Percentiles rank a stretch among this genome's conserved stretches.
phyloP scores from a whole-genome alignment of 2,797 vertebrate species.

The Hyperoplus lanceolatus region DNA sequence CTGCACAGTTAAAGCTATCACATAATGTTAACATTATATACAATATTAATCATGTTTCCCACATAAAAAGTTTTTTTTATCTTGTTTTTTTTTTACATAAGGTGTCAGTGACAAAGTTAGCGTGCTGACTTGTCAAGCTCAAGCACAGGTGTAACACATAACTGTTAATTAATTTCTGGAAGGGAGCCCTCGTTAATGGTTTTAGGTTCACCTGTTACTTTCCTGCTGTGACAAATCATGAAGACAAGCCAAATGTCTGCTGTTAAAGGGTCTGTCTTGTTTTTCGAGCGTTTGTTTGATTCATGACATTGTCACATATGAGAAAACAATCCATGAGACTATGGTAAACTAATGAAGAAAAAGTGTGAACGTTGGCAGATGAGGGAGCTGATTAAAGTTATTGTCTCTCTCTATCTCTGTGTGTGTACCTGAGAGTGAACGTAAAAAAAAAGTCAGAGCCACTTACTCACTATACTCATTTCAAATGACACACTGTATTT shows the following conservation, averaged over 20 bases:
- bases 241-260: neutral
- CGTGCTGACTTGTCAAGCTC: too few relatives aligned
- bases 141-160: neutral
- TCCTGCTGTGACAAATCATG: neutral
- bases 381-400: neutral
- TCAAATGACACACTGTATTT: neutral
- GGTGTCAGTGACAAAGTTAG: neutral
- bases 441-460: neutral
- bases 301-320: neutral
- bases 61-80: neutral
- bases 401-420: neutral
- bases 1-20: neutral
- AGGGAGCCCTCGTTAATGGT: neutral
- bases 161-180: neutral
- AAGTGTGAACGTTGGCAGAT: neutral
- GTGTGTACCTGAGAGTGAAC: neutral
- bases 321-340: neutral
- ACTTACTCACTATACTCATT: neutral
- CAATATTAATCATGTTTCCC: neutral
- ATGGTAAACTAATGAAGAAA: neutral
- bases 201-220: conserved; percentile 6
- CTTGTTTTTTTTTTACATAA: neutral
- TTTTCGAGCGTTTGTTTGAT: neutral
- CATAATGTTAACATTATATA: too few relatives aligned
- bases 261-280: neutral